Base-by-base conservation (phyloP, 2,797 vertebrate species). In the Gymnoscopelus braueri region DNA sequence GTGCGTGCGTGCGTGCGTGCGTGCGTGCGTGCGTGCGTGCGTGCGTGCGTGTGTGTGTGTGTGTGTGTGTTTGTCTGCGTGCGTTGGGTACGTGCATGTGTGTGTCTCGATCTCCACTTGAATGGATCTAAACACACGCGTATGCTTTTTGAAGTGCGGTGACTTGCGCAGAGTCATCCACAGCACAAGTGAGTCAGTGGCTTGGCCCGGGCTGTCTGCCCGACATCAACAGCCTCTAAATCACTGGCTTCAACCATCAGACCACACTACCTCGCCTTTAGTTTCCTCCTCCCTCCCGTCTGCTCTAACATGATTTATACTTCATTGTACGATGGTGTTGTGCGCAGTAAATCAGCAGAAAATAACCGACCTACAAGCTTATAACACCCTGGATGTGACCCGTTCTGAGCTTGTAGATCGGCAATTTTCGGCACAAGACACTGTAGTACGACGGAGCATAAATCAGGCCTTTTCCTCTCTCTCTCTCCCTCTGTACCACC, bases 191-290 rank as follows among this genome's bases (percentile, higher is more conserved):
- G 92, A 93, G 90, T 91, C 90, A 92, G 89, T 91, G 90, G 88
- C 87, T 81, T 85, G 76, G 87, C 79, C 89, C 89, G 89, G 92
- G 91, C 91, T 74, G 84, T 65, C 84, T 91, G 91, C 91, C 90
- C 87, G 69, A 87, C 81, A 93, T 93, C 92, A 93, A 93, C 93
- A 93, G 93, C 90, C 92, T 84, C 87, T 93, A 93, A 94, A 93
- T 94, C 93, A 93, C 78, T 76, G 87, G 79, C 87, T 88, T 86
- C 83, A 91, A 86, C 89, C 85, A 88, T 78, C 68, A 80, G 90
- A 93, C 92, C 92, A 93, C 92, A 93, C 92, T 78, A 87, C 84
- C 80, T 86, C 78, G 79, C 83, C 85, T 88, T 87, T 68, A 71
- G 85, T 81, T 80, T 87, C 79, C 77, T 78, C n/a, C 63, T 83